Evolutionary conservation across 2,797 vertebrate species (phyloP).

Genomic region (Meda fulgida): DNA sequence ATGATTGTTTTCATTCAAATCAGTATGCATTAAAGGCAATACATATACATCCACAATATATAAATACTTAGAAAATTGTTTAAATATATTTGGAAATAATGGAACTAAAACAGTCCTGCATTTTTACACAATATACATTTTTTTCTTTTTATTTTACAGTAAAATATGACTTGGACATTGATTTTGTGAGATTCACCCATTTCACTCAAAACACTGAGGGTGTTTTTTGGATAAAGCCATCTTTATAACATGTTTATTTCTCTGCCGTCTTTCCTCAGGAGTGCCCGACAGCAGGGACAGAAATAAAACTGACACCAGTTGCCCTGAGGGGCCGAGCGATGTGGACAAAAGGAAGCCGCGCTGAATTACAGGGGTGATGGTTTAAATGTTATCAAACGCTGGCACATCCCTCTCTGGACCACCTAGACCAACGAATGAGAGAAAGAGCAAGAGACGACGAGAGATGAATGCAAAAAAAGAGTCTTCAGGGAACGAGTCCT

Average conservation of each 20-base stretch:
- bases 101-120: neutral
- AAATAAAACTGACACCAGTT: constrained; percentile 24
- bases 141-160: neutral
- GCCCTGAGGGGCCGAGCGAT: constrained; percentile 16
- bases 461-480: neutral
- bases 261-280: constrained; percentile 7
- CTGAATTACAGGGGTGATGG: constrained; percentile 31
- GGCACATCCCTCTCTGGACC: constrained; percentile 15
- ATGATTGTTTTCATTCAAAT: neutral
- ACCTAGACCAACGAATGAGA: neutral
- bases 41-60: neutral
- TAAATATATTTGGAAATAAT: neutral
- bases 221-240: neutral
- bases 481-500: neutral
- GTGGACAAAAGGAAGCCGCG: constrained; percentile 18
- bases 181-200: neutral
- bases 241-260: constrained; percentile 32
- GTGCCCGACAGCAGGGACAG: neutral
- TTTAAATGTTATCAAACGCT: constrained; percentile 48
- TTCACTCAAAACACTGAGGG: too few relatives aligned
- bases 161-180: neutral
- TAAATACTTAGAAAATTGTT: neutral
- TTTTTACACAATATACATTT: neutral
- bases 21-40: neutral
- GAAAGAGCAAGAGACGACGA: neutral